Conservation (phyloP, 2,113 vertebrate species). For the Noturus placidus region DNA sequence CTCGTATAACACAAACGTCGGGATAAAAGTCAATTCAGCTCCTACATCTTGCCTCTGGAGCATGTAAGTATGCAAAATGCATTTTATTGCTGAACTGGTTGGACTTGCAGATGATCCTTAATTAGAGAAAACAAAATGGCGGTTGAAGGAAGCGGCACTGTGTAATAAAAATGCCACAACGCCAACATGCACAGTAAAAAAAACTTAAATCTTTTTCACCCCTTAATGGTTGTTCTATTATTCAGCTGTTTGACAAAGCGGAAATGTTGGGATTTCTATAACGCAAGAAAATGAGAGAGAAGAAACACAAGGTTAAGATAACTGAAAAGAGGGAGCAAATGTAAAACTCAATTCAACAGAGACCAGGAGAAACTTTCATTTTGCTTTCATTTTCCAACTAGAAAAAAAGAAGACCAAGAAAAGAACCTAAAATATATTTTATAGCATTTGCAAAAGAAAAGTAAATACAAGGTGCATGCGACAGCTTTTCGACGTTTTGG, state of each 20-base stretch:
- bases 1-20: neutral
- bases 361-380: neutral
- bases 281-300: neutral
- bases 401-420: neutral
- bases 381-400: conserved; percentile 18
- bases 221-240: neutral
- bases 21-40: neutral
- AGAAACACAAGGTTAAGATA: neutral
- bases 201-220: neutral
- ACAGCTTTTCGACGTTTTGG: conserved; percentile 53
- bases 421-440: conserved; percentile 14
- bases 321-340: neutral
- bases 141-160: conserved; percentile 15
- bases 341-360: conserved; percentile 4
- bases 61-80: conserved; percentile 24
- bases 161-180: conserved; percentile 4
- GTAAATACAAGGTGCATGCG: conserved; percentile 51
- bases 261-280: conserved; percentile 13
- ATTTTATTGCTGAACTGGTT: conserved; percentile 41
- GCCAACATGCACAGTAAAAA: conserved; percentile 14
- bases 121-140: neutral
- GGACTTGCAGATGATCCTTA: conserved; percentile 13
- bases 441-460: conserved; percentile 39
- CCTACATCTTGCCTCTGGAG: neutral
- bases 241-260: neutral